phyloP scores from a whole-genome alignment of 2,797 vertebrate genomes.

The Tachyglossus aculeatus region DNA sequence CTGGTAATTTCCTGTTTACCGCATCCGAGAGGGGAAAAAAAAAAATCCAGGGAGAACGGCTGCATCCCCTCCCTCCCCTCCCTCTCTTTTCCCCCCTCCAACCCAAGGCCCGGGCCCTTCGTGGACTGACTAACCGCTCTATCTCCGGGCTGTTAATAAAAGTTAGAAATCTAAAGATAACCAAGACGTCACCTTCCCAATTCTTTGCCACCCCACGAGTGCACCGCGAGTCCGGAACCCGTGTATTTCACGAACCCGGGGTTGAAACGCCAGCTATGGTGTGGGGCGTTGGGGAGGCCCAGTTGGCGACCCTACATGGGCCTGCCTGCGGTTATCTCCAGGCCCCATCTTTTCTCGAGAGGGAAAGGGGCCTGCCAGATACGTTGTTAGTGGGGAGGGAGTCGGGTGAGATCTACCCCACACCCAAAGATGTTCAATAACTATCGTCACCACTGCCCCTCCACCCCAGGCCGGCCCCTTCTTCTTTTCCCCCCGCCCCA shows the following conservation, averaged over 20 bases:
- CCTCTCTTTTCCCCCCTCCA: no score
- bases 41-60: no score
- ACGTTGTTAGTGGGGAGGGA: not conserved
- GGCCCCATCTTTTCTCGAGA: not conserved
- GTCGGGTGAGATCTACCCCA: not conserved
- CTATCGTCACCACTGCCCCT: not conserved
- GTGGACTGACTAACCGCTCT: not conserved
- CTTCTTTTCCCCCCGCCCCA: no score
- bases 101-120: not conserved
- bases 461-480: not conserved
- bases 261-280: no score
- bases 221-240: no score
- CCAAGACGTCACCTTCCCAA: no score
- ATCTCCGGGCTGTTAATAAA: not conserved
- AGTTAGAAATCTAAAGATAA: no score
- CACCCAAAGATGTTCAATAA: no score
- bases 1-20: conserved; percentile 87
- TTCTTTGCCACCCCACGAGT: no score
- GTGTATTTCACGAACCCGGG: no score
- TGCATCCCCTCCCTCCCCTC: no score
- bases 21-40: not conserved
- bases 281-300: no score
- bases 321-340: not conserved
- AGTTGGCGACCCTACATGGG: not conserved
- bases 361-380: not conserved